These are phyloP conservation scores for Drosophila jambulina DNA, from an alignment of 1,140 invertebrate genomes.

Conservation along the genomic window DNA sequence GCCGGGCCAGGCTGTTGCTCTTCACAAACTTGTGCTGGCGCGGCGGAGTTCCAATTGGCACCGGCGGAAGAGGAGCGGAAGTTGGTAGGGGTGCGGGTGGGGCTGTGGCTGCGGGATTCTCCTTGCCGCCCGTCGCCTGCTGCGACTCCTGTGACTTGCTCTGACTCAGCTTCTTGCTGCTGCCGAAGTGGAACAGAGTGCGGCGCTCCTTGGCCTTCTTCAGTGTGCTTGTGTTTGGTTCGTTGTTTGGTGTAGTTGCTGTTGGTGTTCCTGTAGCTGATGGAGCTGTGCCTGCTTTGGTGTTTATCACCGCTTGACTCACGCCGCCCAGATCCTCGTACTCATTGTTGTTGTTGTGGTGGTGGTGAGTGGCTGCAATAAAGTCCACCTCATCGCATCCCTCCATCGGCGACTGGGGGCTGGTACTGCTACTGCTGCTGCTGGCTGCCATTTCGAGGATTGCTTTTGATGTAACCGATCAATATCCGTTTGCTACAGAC, in stretches of 20 bases:
- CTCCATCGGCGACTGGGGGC: slow-evolving; percentile 28
- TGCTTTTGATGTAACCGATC: slow-evolving; percentile 37
- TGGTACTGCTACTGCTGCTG: slow-evolving; percentile 40
- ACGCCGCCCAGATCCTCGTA: slow-evolving; percentile 60
- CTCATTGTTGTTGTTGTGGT: slow-evolving; percentile 72
- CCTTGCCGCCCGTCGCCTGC: background rate
- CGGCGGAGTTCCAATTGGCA: slow-evolving; percentile 73
- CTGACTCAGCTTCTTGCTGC: slow-evolving; percentile 56
- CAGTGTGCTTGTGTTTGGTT: slow-evolving; percentile 69
- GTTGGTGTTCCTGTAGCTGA: slow-evolving; percentile 44
- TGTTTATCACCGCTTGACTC: slow-evolving; percentile 55
- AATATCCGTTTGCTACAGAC: slow-evolving; percentile 41
- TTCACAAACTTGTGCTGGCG: slow-evolving; percentile 81
- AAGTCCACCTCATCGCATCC: slow-evolving; percentile 73
- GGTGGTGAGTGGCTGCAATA: slow-evolving; percentile 35
- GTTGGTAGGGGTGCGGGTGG: background rate
- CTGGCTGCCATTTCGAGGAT: slow-evolving; percentile 47
- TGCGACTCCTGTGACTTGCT: slow-evolving; percentile 38
- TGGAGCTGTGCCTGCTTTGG: slow-evolving; percentile 50
- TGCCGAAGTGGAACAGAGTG: slow-evolving; percentile 67
- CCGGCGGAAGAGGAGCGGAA: slow-evolving; percentile 43
- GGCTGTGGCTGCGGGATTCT: slow-evolving; percentile 18
- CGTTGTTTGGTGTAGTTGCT: slow-evolving; percentile 73
- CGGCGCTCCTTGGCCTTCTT: slow-evolving; percentile 72
- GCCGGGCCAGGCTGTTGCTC: slow-evolving; percentile 75